Evolutionary conservation across 2,888 invertebrate genomes (phyloP), one percentile per base, ranked within the genome.

Genomic region (Campoplex capitator): DNA sequence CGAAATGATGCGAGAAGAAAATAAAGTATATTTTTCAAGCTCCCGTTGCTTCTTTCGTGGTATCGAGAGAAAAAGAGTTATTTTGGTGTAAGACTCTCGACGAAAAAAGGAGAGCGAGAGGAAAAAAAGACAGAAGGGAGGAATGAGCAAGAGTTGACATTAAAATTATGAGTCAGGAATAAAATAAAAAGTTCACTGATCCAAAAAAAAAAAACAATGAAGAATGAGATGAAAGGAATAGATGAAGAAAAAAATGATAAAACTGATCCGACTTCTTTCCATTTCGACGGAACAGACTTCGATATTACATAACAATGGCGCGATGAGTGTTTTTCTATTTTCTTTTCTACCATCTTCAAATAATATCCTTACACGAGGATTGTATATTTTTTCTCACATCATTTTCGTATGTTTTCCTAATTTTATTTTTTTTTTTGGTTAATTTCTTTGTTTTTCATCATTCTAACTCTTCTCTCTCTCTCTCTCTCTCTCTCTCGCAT

Each of bases 91-190:
- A 51, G 16, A 70, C 8, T 56, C 23, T 75, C 62, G 42, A 42
- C 28, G 35, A 35, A 78, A 88, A 67, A 86, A 76, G 67, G 68
- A 80, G 48, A 56, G 58, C 48, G 70, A 62, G 65, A 67, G 82
- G 82, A 23, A 51, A 54, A 54, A 86, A 86, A 84, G 84, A 76
- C 75, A 88, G 80, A 78, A 77, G 62, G 58, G 70, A 56, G 65
- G 68, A 74, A 76, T 62, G 75, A 84, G 83, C 62, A 74, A 77
- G 77, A 85, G 81, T 77, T 79, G 74, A 75, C 75, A 79, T 79
- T 81, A 23, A 67, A 79, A 77, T 84, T 65, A 85, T 82, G 82
- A 88, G 79, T 78, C 78, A 82, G 77, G 86, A 85, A 38, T 38
- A 38, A n/a, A 67, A 38, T n/a, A 8, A 45, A 70, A 70, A 70